Evolutionary conservation across 2,797 vertebrate genomes (phyloP).

Genomic region (Ciconia nigra): DNA sequence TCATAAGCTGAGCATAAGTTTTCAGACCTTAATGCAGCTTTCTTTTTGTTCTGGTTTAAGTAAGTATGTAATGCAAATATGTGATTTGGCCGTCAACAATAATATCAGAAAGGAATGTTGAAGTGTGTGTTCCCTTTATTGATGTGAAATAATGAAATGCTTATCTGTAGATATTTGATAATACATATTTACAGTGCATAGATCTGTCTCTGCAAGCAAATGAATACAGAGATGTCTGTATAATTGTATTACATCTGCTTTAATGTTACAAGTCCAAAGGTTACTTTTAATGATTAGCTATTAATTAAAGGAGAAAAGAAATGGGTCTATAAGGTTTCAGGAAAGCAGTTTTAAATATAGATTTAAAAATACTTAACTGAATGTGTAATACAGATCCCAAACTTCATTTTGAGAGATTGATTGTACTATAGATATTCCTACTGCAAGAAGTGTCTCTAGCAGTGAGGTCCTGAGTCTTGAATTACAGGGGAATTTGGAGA

Average conservation of each 20-base stretch:
- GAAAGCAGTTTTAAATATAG: background rate
- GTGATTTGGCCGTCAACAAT: constrained; percentile 27
- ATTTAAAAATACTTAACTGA: background rate
- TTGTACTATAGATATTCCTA: background rate
- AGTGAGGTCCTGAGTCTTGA: background rate
- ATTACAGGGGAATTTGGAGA: background rate
- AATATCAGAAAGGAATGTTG: constrained; percentile 49
- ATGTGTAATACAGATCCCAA: background rate
- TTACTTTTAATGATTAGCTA: constrained; percentile 49
- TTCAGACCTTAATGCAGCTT: constrained; percentile 44
- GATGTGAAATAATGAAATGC: constrained; percentile 35
- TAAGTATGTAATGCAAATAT: constrained; percentile 18
- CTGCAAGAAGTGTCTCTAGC: background rate
- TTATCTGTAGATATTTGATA: constrained; percentile 38
- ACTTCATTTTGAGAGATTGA: background rate
- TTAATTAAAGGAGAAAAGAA: constrained; percentile 43
- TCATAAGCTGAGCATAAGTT: constrained; percentile 47
- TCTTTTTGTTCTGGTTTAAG: constrained; percentile 55
- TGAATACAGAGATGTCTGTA: background rate
- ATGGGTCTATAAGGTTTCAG: constrained; percentile 6
- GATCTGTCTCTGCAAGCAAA: constrained; percentile 21
- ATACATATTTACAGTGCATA: background rate
- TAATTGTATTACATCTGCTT: constrained; percentile 13
- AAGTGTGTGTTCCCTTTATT: constrained; percentile 40
- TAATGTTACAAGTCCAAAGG: constrained; percentile 23